Percentiles rank a stretch among this genome's conserved stretches.
Conservation (phyloP, 2,797 vertebrate species). For the Epinephelus coioides region DNA sequence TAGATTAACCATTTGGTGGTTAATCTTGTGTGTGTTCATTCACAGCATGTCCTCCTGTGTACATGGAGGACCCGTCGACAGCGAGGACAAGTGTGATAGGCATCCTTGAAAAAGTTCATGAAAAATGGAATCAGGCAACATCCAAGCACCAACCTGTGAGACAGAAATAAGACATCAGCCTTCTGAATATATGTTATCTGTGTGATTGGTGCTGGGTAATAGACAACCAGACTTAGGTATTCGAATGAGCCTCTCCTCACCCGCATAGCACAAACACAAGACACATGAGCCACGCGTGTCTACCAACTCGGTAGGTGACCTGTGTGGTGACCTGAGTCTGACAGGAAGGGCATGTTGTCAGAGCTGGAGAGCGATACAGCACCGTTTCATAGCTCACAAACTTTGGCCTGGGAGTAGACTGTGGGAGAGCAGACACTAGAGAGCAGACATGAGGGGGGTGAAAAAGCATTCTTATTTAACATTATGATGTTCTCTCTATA, state of each 20-base stretch:
- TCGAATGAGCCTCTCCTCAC: constrained; percentile 69
- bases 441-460: background rate
- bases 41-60: constrained; percentile 82
- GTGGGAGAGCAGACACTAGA: constrained; percentile 24
- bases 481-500: background rate
- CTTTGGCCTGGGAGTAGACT: constrained; percentile 10
- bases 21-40: constrained; percentile 29
- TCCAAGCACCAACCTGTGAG: constrained; percentile 86
- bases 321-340: constrained; percentile 84
- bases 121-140: constrained; percentile 90
- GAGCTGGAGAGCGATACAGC: constrained; percentile 73
- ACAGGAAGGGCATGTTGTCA: constrained; percentile 84
- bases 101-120: constrained; percentile 85
- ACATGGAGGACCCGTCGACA: constrained; percentile 85
- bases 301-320: constrained; percentile 81
- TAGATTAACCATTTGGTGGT: background rate
- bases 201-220: constrained; percentile 4
- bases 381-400: constrained; percentile 63
- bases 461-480: background rate
- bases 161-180: constrained; percentile 5
- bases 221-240: background rate
- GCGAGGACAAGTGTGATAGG: constrained; percentile 86
- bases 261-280: constrained; percentile 76
- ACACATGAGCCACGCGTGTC: constrained; percentile 81
- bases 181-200: background rate